These are phyloP conservation scores for Lasioglossum leucozonium DNA, from an alignment of 2,888 invertebrate genomes.

Conservation along the genomic window DNA sequence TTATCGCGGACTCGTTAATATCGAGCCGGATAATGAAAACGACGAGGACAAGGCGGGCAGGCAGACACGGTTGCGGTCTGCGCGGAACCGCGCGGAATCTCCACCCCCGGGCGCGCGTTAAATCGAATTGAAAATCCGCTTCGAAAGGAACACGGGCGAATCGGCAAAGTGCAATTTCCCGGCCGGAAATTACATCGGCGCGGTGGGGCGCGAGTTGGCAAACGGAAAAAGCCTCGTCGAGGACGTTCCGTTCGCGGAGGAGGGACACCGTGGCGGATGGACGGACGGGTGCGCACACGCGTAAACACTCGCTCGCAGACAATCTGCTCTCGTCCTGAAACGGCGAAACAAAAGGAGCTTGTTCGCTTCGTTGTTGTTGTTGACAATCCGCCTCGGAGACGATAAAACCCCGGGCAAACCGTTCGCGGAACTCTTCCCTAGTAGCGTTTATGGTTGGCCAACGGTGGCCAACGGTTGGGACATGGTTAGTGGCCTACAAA, in stretches of 20 bases:
- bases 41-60: not conserved
- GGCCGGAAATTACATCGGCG: constrained; percentile 71
- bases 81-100: not conserved
- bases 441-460: too few species aligned
- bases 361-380: not conserved
- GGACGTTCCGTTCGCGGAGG: constrained; percentile 24
- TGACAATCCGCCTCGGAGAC: not conserved
- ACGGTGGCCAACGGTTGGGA: too few species aligned
- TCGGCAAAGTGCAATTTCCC: constrained; percentile 69
- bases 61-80: not conserved
- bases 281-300: not conserved
- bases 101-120: constrained; percentile 18
- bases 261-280: not conserved
- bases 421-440: not conserved
- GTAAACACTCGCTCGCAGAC: not conserved
- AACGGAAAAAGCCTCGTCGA: constrained; percentile 47
- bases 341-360: not conserved
- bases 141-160: constrained; percentile 41
- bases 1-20: not conserved
- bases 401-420: not conserved
- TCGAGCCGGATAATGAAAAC: constrained; percentile 12
- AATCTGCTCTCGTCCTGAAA: not conserved
- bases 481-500: too few species aligned
- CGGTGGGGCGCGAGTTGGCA: not conserved
- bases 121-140: constrained; percentile 57